Evolutionary conservation across 2,113 vertebrate genomes (phyloP).

Genomic region (Spheniscus mendiculus): DNA sequence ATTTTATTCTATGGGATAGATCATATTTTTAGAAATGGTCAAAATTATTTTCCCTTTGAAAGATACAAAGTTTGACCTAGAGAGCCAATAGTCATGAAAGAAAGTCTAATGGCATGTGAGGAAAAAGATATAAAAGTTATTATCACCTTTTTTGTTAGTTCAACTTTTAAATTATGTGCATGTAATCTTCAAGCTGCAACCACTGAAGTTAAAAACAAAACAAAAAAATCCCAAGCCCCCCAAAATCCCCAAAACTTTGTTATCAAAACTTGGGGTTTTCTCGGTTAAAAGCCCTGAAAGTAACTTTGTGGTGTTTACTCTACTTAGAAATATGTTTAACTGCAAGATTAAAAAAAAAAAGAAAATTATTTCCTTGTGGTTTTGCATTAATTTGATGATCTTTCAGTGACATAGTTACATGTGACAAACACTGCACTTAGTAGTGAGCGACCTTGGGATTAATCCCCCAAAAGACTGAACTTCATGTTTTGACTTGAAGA

Average conservation of each 20-base stretch:
- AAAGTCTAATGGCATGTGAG: neutral
- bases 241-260: neutral
- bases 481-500: neutral
- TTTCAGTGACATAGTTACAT: neutral
- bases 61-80: neutral
- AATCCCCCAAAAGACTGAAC: neutral
- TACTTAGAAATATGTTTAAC: neutral
- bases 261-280: neutral
- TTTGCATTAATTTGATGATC: neutral
- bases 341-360: neutral
- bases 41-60: slow-evolving; percentile 9
- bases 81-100: neutral
- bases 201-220: neutral
- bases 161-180: neutral
- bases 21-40: neutral
- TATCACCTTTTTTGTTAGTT: neutral
- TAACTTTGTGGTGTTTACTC: neutral
- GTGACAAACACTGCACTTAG: neutral
- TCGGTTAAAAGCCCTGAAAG: neutral
- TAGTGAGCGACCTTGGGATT: neutral
- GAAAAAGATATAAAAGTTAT: neutral
- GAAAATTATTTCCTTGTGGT: neutral
- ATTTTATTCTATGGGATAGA: neutral
- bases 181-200: neutral
- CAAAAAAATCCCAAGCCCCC: fast-evolving